Percentiles rank a stretch among this genome's conserved stretches.
Conservation (phyloP, 2,113 vertebrate genomes). For the Dolichallabes microphthalmus region DNA sequence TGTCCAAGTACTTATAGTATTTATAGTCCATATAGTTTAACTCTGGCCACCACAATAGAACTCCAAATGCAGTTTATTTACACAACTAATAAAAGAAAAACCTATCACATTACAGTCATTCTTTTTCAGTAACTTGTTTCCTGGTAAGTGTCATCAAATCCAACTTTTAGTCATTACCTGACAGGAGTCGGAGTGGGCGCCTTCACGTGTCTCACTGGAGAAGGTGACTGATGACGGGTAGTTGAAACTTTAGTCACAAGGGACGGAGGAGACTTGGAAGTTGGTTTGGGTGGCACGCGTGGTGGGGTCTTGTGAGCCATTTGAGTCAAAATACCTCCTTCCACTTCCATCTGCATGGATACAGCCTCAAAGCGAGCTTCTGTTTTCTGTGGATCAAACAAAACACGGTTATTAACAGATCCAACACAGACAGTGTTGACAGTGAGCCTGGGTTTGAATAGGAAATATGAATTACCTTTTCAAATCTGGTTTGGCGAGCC, state of each 20-base stretch:
- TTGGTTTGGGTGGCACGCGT: conserved; percentile 87
- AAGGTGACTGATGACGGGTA: conserved; percentile 91
- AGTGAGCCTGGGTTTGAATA: neutral
- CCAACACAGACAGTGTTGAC: too few species aligned
- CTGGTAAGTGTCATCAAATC: too few species aligned
- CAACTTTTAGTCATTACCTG: too few species aligned
- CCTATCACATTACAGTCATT: neutral
- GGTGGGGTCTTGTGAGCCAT: conserved; percentile 93
- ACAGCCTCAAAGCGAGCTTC: conserved; percentile 86
- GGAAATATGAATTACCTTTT: conserved; percentile 77
- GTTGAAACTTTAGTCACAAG: conserved; percentile 78
- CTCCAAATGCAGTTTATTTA: neutral
- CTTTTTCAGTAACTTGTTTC: neutral
- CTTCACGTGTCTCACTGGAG: conserved; percentile 92
- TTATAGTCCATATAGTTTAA: too few species aligned
- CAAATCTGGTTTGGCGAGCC: conserved; percentile 83
- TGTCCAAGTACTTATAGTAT: too few species aligned
- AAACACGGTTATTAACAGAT: neutral
- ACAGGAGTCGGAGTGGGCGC: conserved; percentile 88
- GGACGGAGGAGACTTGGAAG: conserved; percentile 86
- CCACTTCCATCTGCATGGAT: conserved; percentile 84
- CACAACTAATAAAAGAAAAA: neutral
- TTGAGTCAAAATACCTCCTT: conserved; percentile 76
- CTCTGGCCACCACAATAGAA: too few species aligned
- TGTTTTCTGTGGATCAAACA: conserved; percentile 74